Conservation (phyloP, 2,113 vertebrate genomes). For the Anser cygnoides region DNA sequence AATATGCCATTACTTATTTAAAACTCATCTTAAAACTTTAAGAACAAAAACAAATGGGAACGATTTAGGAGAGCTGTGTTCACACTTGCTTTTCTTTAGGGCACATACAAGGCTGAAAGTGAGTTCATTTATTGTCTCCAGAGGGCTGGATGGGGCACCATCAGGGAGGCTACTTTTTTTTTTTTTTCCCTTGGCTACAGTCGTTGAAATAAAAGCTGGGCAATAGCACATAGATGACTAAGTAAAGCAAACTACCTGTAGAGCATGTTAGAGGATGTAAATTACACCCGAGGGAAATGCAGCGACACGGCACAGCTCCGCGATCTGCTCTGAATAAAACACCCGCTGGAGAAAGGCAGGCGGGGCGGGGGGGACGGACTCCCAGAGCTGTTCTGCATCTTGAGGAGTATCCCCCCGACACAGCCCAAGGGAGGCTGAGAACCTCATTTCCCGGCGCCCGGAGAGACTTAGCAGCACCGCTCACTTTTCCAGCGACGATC, state of each 20-base stretch:
- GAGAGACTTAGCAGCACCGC: background rate
- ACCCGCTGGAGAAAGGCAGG: background rate
- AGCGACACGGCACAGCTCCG: background rate
- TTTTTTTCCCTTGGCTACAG: background rate
- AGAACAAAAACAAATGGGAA: background rate
- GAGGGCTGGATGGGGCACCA: background rate
- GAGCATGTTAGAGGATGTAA: background rate
- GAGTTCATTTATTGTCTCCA: background rate
- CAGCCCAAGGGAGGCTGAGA: background rate
- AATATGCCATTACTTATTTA: background rate
- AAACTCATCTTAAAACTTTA: background rate
- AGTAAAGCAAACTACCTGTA: constrained; percentile 17
- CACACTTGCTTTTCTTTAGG: background rate
- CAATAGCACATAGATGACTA: background rate
- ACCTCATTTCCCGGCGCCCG: background rate
- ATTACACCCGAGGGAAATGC: background rate
- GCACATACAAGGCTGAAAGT: background rate
- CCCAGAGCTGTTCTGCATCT: background rate
- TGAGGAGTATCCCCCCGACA: background rate
- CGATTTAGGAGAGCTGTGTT: background rate
- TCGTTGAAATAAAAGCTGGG: background rate
- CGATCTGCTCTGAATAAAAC: background rate
- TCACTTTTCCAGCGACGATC: background rate
- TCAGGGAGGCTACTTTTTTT: background rate
- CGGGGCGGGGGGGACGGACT: background rate